Conservation (phyloP, 2,888 invertebrate genomes). For the Drosophila seclusa region DNA sequence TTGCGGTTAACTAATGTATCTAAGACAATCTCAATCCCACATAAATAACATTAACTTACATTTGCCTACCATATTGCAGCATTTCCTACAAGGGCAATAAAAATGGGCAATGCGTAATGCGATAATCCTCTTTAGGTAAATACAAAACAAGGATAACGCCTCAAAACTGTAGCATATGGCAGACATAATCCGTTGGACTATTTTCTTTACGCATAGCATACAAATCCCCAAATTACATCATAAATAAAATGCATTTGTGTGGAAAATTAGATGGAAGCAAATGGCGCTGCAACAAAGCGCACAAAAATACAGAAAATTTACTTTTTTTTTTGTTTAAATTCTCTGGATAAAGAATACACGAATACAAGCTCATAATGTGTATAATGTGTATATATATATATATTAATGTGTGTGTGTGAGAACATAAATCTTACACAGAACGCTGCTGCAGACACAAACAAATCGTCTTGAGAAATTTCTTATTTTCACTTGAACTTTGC, state of each 20-base stretch:
- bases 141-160: constrained; percentile 7
- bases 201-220: constrained; percentile 31
- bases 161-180: constrained; percentile 25
- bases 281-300: constrained; percentile 27
- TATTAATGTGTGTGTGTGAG: neutral
- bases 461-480: constrained; percentile 55
- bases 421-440: constrained; percentile 63
- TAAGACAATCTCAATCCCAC: neutral
- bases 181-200: constrained; percentile 6
- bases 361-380: neutral
- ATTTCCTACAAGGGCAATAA: neutral
- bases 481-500: constrained; percentile 28
- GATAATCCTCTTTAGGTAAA: constrained; percentile 16
- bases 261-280: constrained; percentile 69
- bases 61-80: constrained; percentile 6
- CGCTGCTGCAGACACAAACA: constrained; percentile 66
- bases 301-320: constrained; percentile 37
- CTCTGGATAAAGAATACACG: constrained; percentile 24
- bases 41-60: neutral
- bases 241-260: constrained; percentile 75
- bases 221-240: constrained; percentile 62
- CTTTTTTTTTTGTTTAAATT: constrained; percentile 47
- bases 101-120: neutral
- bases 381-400: neutral
- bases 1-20: neutral